These are phyloP conservation scores for Hirudinaria manillensis DNA, from an alignment of 2,888 invertebrate genomes.

Conservation along the genomic window DNA sequence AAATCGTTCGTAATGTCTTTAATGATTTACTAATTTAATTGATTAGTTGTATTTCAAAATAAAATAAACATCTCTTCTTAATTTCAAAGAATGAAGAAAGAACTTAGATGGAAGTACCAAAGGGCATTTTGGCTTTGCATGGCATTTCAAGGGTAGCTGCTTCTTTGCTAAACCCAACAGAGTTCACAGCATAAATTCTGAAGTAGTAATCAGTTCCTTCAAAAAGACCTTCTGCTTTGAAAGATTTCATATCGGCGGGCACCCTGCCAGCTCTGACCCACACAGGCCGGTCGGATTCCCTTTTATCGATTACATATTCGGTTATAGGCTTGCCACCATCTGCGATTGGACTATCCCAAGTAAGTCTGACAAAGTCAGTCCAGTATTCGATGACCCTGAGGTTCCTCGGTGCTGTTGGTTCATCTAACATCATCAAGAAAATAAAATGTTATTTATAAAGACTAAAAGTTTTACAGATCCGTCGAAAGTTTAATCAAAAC, in stretches of 20 bases:
- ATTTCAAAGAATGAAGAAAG: neutral
- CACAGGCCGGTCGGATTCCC: constrained; percentile 33
- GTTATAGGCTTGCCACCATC: constrained; percentile 88
- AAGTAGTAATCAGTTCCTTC: constrained; percentile 64
- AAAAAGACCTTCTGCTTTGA: constrained; percentile 27
- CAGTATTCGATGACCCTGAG: constrained; percentile 36
- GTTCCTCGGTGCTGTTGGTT: constrained; percentile 36
- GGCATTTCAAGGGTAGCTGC: constrained; percentile 67
- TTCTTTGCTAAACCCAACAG: constrained; percentile 62
- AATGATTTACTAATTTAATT: constrained; percentile 4
- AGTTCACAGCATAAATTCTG: constrained; percentile 76
- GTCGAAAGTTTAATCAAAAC: neutral
- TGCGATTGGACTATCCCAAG: constrained; percentile 50
- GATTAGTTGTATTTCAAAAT: neutral
- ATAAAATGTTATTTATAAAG: neutral
- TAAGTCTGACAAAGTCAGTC: constrained; percentile 43
- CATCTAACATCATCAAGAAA: constrained; percentile 34
- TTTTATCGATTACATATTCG: constrained; percentile 38
- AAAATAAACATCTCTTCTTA: neutral
- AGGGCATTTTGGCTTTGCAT: constrained; percentile 55
- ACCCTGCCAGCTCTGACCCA: constrained; percentile 39
- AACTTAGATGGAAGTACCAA: constrained; percentile 59
- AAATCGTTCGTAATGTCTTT: neutral
- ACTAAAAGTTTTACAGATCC: too few relatives aligned
- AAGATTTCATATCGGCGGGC: constrained; percentile 12